Conservation (phyloP, 2,888 invertebrate genomes). For the Heliconius charithonia region DNA sequence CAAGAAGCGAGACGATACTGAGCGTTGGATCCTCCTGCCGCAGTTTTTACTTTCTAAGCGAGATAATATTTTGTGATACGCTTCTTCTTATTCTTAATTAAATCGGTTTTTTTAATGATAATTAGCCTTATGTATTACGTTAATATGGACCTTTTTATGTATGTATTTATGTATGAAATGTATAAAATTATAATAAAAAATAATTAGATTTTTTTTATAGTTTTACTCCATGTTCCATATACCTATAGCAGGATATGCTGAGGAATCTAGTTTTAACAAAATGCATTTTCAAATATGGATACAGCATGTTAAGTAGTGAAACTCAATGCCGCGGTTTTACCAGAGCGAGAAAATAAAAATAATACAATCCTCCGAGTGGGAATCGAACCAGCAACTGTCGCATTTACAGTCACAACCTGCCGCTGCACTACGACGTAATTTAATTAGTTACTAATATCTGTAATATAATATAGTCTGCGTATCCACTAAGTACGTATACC, state of each 20-base stretch:
- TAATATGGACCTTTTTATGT: neutral
- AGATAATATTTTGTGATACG: slow-evolving; percentile 54
- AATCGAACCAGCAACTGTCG: neutral
- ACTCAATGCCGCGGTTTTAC: too few species aligned
- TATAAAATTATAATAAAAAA: neutral
- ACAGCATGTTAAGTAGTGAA: too few species aligned
- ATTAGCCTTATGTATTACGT: slow-evolving; percentile 21
- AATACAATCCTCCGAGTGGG: neutral
- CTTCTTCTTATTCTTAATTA: slow-evolving; percentile 41
- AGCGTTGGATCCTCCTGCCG: slow-evolving; percentile 57
- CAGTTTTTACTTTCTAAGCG: slow-evolving; percentile 60
- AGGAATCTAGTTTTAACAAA: neutral
- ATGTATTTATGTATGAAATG: neutral
- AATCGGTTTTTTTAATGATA: slow-evolving; percentile 40
- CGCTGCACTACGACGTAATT: too few species aligned
- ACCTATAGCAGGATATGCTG: neutral
- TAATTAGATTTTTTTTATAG: neutral
- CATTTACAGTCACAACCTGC: neutral
- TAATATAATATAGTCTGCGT: neutral
- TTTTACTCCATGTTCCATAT: too few species aligned
- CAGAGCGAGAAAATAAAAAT: too few species aligned
- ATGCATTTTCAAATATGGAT: too few species aligned
- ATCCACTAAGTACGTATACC: neutral
- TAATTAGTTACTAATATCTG: neutral
- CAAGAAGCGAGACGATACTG: slow-evolving; percentile 71